Conservation (phyloP, 2,797 vertebrate species). For the Hafferia zeledoni region DNA sequence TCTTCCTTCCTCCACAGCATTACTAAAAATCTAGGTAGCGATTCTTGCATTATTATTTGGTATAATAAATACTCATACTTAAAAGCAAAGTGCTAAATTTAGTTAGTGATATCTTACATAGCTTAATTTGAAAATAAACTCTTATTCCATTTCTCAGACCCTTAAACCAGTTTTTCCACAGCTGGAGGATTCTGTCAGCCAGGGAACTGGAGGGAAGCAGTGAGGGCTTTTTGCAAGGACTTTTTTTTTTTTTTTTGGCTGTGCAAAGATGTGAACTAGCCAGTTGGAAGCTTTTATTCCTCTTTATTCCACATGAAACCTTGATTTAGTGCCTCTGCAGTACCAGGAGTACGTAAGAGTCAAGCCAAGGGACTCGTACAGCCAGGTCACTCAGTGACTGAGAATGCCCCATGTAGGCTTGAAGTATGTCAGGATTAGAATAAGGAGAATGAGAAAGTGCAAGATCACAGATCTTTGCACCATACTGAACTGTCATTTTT, state of each 20-base stretch:
- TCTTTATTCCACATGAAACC: neutral
- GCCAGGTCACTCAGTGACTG: neutral
- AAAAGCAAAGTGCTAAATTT: neutral
- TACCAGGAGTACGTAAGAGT: neutral
- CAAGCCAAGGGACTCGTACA: neutral
- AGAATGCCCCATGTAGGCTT: neutral
- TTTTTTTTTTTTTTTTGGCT: neutral
- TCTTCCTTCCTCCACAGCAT: neutral
- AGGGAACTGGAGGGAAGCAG: neutral
- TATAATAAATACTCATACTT: neutral
- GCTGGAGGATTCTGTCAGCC: neutral
- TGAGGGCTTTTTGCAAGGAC: neutral
- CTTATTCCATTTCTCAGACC: neutral
- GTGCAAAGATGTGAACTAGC: neutral
- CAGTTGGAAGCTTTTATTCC: neutral
- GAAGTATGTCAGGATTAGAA: neutral
- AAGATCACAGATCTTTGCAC: neutral
- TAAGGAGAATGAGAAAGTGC: neutral
- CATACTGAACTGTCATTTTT: neutral
- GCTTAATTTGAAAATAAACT: constrained; percentile 29
- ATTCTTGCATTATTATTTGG: neutral
- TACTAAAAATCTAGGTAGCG: neutral
- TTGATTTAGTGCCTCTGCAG: neutral
- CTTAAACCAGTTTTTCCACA: neutral
- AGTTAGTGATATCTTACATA: neutral